Evolutionary conservation across 1,140 invertebrate species (phyloP), one percentile per base, ranked within the genome.

Genomic region (Drosophila rhopaloa): DNA sequence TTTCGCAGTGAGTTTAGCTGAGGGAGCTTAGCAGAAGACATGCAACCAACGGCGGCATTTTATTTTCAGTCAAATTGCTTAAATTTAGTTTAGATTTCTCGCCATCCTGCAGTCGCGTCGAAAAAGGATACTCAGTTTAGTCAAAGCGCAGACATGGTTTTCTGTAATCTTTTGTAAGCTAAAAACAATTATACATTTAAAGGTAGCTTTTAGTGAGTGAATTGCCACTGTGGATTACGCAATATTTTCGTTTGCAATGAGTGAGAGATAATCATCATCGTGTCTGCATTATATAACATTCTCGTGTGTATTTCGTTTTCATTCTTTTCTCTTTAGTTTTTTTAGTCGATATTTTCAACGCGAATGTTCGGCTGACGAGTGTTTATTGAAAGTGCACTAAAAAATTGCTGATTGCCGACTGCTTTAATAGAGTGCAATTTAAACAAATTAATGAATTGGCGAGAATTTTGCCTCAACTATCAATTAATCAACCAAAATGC

Each of bases 121-220:
- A 57, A 57, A 32, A 79, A 80, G 82, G 75, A 79, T 86, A 86
- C 83, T 86, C 82, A 86, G 66, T 65, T 86, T 86, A 86, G 82
- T 86, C 82, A 86, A 78, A 63, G 47, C 48, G 48, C 48, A 53
- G 55, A 58, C 38, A 7, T 14, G 16, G 50, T 67, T 57, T 57
- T 71, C 37, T 70, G 63, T 70, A 55, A 46, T 70, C 65, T 63
- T 70, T 70, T 70, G 46, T 67, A 67, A 67, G 63, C 56, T 62
- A 65, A 61, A 61, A 35, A 37, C 51, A 40, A 19, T 51, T 43
- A n/a, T 48, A 65, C 38, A 10, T 40, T 72, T 53, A 59, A 41
- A 32, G 47, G 8, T 63, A 51, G 65, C 38, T 27, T 41, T 27
- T 67, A 62, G 59, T 58, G 60, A 55, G 41, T 44, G 60, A 35